These are phyloP conservation scores for Tiliacea aurago DNA, from an alignment of 2,888 invertebrate species.

Conservation along the genomic window DNA sequence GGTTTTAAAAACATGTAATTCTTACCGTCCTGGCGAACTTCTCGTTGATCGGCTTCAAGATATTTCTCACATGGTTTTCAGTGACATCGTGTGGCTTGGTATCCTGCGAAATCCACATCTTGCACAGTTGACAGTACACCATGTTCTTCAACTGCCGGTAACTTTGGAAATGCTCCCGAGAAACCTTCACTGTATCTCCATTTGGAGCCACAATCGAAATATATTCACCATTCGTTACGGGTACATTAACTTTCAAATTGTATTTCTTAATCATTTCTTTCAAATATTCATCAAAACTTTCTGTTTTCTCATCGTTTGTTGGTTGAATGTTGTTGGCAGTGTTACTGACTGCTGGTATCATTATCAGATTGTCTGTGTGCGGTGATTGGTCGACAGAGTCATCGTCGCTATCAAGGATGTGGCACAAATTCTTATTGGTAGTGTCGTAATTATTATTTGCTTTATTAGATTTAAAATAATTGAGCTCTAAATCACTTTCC, in stretches of 20 bases:
- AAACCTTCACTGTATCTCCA: conserved; percentile 17
- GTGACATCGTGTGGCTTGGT: conserved; percentile 1
- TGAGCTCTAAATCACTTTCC: neutral
- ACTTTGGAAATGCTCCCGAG: conserved; percentile 33
- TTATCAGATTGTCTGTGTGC: neutral
- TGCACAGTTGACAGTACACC: conserved; percentile 44
- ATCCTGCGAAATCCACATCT: neutral
- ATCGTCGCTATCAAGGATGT: neutral
- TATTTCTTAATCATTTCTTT: conserved; percentile 25
- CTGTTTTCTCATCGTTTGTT: neutral
- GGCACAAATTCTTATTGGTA: neutral
- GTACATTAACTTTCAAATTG: neutral
- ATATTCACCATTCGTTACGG: neutral
- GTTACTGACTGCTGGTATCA: neutral
- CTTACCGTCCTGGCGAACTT: conserved; percentile 38
- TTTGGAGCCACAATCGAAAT: conserved; percentile 13
- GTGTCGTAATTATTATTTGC: neutral
- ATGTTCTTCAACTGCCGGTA: neutral
- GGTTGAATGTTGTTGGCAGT: neutral
- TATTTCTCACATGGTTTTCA: conserved; percentile 19
- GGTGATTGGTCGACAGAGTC: neutral
- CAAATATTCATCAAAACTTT: conserved; percentile 19
- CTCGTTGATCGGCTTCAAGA: conserved; percentile 21
- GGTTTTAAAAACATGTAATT: too few species aligned
- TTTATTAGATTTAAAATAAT: neutral